Evolutionary conservation across 2,113 vertebrate species (phyloP), one percentile per base, ranked within the genome.

Genomic region (Trinectes maculatus): DNA sequence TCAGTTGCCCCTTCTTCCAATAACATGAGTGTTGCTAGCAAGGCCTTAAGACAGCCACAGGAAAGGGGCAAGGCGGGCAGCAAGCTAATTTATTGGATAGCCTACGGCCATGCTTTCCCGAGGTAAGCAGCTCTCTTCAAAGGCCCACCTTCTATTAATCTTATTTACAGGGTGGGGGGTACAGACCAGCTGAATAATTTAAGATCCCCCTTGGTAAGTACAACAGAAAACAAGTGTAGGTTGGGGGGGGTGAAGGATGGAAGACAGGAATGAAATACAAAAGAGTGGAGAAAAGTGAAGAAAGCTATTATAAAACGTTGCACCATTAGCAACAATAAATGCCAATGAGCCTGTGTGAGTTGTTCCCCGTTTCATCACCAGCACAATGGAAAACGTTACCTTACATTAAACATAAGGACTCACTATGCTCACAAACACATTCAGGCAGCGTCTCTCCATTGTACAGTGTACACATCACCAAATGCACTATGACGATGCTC

Each of bases 111-210:
- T 63, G 79, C 75, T 73, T 87, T 87, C 75, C 71, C 70, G 58
- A 73, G 77, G 75, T 72, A 85, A 84, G 71, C 69, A 68, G 80
- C 62, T 76, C 76, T 79, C 55, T 83, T 87, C 69, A 87, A 84
- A 86, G 81, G 53, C 57, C 81, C 25, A 37, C 57, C 60, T 89
- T 82, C 70, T 75, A 87, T 84, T 83, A 81, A 77, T 85, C 82
- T 89, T 90, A 85, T 92, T 91, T 91, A 90, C 89, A 91, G 70
- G 70, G 69, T 73, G 70, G 72, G 74, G 72, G 84, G 77, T 84
- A 74, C 47, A 79, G 77, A 53, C 73, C 15, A 13, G 37, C 59
- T 91, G 63, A 88, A 90, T 90, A 85, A 91, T 91, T 90, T 72
- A 91, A 73, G 55, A 69, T 59, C 69, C 67, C 83, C 79, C 36